phyloP scores from a whole-genome alignment of 2,888 invertebrate genomes.

The Scelioninae gen. 2 region DNA sequence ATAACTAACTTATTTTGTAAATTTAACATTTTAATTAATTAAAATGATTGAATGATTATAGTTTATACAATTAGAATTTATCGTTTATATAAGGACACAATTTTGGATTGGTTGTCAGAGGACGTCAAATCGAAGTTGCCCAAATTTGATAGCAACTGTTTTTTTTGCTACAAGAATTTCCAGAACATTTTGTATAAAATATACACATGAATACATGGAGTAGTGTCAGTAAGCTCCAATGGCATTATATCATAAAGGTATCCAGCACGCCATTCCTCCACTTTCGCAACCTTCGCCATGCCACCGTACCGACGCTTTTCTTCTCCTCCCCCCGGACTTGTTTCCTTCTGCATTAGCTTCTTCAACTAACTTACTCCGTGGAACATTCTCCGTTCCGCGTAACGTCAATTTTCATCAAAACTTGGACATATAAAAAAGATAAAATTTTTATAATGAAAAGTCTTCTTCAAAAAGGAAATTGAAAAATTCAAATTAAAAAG shows the following conservation, averaged over 20 bases:
- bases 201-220: conserved; percentile 30
- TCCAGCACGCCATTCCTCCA: conserved; percentile 61
- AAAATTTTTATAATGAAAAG: too few relatives aligned
- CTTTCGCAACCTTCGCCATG: conserved; percentile 59
- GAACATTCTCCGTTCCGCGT: conserved; percentile 38
- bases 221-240: conserved; percentile 53
- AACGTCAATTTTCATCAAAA: conserved; percentile 49
- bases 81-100: too few relatives aligned
- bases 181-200: conserved; percentile 41
- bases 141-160: too few relatives aligned
- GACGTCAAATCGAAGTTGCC: too few relatives aligned
- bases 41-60: too few relatives aligned
- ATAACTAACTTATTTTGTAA: too few relatives aligned
- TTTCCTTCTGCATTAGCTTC: conserved; percentile 53
- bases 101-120: too few relatives aligned
- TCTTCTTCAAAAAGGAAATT: too few relatives aligned
- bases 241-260: conserved; percentile 66
- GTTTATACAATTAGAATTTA: too few relatives aligned
- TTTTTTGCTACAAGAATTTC: conserved; percentile 30
- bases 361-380: conserved; percentile 36
- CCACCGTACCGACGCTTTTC: conserved; percentile 45
- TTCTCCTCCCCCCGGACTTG: conserved; percentile 37
- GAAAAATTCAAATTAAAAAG: too few relatives aligned
- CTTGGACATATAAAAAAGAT: too few relatives aligned
- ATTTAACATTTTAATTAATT: too few relatives aligned